Conservation (phyloP, 2,888 invertebrate genomes). For the Isoperla grammatica region DNA sequence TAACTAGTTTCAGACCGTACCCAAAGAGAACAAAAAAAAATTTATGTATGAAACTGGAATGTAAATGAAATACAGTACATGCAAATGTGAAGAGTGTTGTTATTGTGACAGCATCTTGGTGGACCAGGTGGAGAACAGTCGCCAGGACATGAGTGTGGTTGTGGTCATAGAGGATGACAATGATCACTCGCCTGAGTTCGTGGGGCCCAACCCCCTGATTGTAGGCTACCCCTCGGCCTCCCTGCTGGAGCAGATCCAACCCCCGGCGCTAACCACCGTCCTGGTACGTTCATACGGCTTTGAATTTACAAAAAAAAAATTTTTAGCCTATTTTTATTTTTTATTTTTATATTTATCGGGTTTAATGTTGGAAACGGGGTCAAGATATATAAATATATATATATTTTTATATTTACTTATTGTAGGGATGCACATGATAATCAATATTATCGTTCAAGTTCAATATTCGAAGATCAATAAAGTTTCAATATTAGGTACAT, state of each 20-base stretch:
- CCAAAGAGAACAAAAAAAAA: no score
- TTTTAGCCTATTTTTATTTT: no score
- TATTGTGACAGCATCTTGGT: constrained; percentile 42
- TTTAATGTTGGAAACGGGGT: no score
- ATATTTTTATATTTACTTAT: no score
- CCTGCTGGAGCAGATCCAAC: constrained; percentile 44
- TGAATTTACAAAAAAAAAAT: no score
- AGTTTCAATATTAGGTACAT: no score
- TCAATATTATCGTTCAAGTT: background rate
- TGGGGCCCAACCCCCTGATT: constrained; percentile 42
- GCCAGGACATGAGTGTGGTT: constrained; percentile 45
- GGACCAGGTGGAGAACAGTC: constrained; percentile 43
- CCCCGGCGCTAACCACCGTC: constrained; percentile 46
- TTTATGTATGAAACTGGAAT: no score
- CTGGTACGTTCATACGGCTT: constrained; percentile 49
- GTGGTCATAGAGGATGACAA: constrained; percentile 52
- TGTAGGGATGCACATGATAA: constrained; percentile 37
- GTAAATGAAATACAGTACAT: no score
- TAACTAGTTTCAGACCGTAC: no score
- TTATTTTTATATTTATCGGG: no score
- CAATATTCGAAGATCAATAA: background rate
- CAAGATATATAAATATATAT: no score
- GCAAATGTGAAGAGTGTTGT: no score
- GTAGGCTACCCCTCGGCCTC: constrained; percentile 48
- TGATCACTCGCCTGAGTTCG: constrained; percentile 49